phyloP scores from a whole-genome alignment of 2,888 invertebrate species.

The Clusia tigrina region DNA sequence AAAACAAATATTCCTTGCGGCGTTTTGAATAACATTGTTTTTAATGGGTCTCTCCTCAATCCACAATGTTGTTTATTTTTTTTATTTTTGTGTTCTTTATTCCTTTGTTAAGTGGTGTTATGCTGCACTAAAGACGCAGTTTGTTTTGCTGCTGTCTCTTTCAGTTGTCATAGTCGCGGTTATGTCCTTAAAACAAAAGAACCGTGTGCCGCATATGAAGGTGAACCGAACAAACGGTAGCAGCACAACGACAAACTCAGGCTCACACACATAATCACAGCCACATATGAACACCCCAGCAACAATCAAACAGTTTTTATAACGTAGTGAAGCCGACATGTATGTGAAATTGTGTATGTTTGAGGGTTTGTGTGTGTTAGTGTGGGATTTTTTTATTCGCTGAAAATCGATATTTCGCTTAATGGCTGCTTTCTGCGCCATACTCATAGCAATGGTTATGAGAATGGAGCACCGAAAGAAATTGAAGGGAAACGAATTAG shows the following conservation, averaged over 20 bases:
- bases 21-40: no score
- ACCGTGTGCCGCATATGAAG: slow-evolving; percentile 3
- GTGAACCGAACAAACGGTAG: no score
- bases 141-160: no score
- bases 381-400: slow-evolving; percentile 6
- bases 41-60: no score
- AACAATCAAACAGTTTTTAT: background rate
- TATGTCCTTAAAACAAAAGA: slow-evolving; percentile 4
- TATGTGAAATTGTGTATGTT: slow-evolving; percentile 6
- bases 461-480: background rate
- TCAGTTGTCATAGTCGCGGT: background rate
- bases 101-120: no score
- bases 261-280: slow-evolving; percentile 1
- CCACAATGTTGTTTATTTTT: no score
- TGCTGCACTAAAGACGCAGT: no score
- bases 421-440: slow-evolving; percentile 11
- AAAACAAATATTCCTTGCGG: no score
- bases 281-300: background rate
- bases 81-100: no score
- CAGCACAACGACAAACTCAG: slow-evolving; percentile 4
- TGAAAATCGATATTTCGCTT: slow-evolving; percentile 19
- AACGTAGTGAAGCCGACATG: no score
- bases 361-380: background rate
- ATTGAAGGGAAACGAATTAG: slow-evolving; percentile 1
- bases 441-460: background rate